These are phyloP conservation scores for Axea sp. DNA, from an alignment of 2,888 invertebrate species.

Conservation along the genomic window DNA sequence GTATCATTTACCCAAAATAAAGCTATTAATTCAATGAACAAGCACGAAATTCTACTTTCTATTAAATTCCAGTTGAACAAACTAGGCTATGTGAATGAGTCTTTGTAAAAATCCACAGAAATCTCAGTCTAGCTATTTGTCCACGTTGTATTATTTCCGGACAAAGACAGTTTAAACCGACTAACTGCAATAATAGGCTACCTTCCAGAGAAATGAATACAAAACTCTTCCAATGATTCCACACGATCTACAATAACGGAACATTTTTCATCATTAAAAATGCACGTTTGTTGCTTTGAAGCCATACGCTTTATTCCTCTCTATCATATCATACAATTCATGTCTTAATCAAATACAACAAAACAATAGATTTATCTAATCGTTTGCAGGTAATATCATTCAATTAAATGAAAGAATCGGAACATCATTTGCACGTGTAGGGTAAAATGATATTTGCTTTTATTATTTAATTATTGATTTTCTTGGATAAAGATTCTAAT, in stretches of 20 bases:
- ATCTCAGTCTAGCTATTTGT: slow-evolving; percentile 3
- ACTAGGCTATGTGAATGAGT: too few relatives aligned
- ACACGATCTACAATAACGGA: slow-evolving; percentile 3
- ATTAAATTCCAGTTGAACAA: neutral
- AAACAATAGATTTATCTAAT: too few relatives aligned
- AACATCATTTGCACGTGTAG: too few relatives aligned
- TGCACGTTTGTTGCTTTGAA: slow-evolving; percentile 4
- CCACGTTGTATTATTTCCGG: slow-evolving; percentile 3
- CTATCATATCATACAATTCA: neutral
- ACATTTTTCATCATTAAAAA: neutral
- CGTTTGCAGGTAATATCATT: too few relatives aligned
- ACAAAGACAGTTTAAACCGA: slow-evolving; percentile 3
- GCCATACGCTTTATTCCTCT: slow-evolving; percentile 11
- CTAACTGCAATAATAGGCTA: neutral
- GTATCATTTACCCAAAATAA: too few relatives aligned
- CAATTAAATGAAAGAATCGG: too few relatives aligned
- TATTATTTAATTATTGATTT: too few relatives aligned
- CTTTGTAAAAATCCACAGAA: too few relatives aligned
- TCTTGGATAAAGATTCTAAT: too few relatives aligned
- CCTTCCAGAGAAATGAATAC: neutral
- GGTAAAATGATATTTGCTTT: too few relatives aligned
- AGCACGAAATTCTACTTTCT: too few relatives aligned
- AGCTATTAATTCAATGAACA: too few relatives aligned
- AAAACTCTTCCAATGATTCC: slow-evolving; percentile 7
- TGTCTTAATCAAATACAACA: neutral